These are phyloP conservation scores for Cryptoleucopteryx plumbea DNA, from an alignment of 2,113 vertebrate genomes.

Conservation along the genomic window DNA sequence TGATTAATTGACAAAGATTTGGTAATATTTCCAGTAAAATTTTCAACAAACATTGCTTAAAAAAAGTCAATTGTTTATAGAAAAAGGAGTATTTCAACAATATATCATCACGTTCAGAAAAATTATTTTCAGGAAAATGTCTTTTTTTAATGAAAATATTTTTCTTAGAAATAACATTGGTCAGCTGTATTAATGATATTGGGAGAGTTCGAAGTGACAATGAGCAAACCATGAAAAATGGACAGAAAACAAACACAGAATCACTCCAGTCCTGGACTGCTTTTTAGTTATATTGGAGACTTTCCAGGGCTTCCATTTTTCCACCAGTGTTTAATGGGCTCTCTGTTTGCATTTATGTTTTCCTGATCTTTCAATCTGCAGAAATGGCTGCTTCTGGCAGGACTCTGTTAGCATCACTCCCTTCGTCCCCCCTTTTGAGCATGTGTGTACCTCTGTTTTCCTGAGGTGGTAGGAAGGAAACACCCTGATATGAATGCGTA, in stretches of 20 bases:
- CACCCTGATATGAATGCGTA: neutral
- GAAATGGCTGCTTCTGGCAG: conserved; percentile 30
- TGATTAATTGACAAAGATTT: neutral
- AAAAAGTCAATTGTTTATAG: conserved; percentile 31
- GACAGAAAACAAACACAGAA: conserved; percentile 62
- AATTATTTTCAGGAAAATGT: conserved; percentile 30
- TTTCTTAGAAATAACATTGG: conserved; percentile 34
- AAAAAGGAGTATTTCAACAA: conserved; percentile 28
- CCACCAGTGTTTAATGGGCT: conserved; percentile 60
- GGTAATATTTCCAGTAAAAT: conserved; percentile 16
- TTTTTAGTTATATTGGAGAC: conserved; percentile 61
- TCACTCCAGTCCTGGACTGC: conserved; percentile 46
- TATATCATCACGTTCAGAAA: neutral
- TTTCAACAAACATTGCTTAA: neutral
- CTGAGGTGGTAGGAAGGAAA: neutral
- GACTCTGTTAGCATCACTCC: neutral
- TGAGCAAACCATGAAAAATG: conserved; percentile 63
- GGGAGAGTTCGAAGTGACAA: conserved; percentile 49
- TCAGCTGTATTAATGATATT: conserved; percentile 51
- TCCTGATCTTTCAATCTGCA: conserved; percentile 50
- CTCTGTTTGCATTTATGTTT: conserved; percentile 67
- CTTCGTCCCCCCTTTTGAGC: neutral
- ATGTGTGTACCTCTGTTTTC: neutral
- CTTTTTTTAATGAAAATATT: conserved; percentile 37
- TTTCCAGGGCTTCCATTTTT: conserved; percentile 67